Evolutionary conservation across 2,113 vertebrate genomes (phyloP), one percentile per base, ranked within the genome.

Genomic region (Ploceus nigricollis): DNA sequence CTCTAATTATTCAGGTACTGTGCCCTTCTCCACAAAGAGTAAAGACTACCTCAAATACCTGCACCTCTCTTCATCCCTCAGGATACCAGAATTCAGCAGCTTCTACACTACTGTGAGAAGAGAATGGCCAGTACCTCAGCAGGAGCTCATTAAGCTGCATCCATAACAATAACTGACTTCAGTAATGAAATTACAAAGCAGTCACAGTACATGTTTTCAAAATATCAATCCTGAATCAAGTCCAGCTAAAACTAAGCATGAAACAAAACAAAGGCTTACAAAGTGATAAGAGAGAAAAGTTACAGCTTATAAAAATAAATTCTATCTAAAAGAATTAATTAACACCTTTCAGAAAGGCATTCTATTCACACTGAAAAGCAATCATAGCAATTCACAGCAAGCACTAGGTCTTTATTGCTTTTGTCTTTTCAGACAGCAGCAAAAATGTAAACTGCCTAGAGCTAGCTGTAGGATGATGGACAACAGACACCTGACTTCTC

Each of bases 401-500:
- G 73, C 53, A 61, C 58, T 82, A 48, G 17, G n/a, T 76, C 84
- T 94, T 93, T 76, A 94, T 85, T 93, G 63, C 73, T 87, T 94
- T 89, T 95, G 87, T 84, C 73, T 89, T 93, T 85, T 82, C 63
- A 66, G 70, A 66, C 31, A 85, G 82, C 54, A 73, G 66, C 61
- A 93, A 89, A 90, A 89, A 90, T 23, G n/a, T 77, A 64, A 93
- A 91, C 80, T 91, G 78, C 83, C 81, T 76, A 81, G 20, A 96
- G 94, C 57, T 80, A 71, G 53, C 57, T 87, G 69, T 57, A 91
- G 81, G 44, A 72, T 82, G 84, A 96, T 47, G 78, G 82, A 85
- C 81, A 95, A 85, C 77, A 93, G 84, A 78, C 24, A 93, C 65
- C 57, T 85, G 61, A 93, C 54, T 91, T 93, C 50, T 77, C 75